These are phyloP conservation scores for Drosophila mimetica DNA, from an alignment of 2,888 invertebrate species.

Conservation along the genomic window DNA sequence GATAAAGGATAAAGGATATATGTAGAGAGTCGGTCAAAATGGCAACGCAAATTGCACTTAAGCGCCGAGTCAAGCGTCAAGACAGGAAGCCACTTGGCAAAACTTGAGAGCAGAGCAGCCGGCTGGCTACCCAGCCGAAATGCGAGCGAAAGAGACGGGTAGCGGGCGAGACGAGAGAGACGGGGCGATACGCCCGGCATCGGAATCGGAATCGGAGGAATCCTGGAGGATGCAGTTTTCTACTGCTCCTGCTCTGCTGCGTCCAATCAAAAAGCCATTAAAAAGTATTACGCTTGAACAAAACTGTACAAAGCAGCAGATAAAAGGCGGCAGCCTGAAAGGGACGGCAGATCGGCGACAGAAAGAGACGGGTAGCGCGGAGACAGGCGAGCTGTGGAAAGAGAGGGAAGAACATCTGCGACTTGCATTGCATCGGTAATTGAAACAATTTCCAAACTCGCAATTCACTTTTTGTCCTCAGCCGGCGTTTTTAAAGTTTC, in stretches of 20 bases:
- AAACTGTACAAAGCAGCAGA: slow-evolving; percentile 77
- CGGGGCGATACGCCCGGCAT: neutral
- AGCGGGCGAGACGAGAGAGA: neutral
- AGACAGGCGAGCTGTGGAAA: neutral
- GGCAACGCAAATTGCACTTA: slow-evolving; percentile 76
- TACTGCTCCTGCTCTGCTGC: slow-evolving; percentile 48
- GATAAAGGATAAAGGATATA: slow-evolving; percentile 18
- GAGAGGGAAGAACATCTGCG: slow-evolving; percentile 16
- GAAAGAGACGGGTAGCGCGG: neutral
- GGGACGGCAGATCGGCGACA: neutral
- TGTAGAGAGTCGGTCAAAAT: slow-evolving; percentile 50
- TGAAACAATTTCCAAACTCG: slow-evolving; percentile 59
- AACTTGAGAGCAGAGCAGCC: slow-evolving; percentile 45
- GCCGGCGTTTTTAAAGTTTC: neutral
- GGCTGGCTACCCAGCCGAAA: too few species aligned
- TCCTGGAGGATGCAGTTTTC: slow-evolving; percentile 46
- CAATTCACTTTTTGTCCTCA: slow-evolving; percentile 35
- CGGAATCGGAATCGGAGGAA: neutral
- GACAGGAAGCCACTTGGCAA: slow-evolving; percentile 69
- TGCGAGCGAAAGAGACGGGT: slow-evolving; percentile 2
- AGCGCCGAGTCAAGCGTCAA: slow-evolving; percentile 74
- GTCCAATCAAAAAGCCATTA: slow-evolving; percentile 84
- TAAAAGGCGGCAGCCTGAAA: slow-evolving; percentile 47
- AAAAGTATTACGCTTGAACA: slow-evolving; percentile 83
- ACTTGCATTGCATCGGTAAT: slow-evolving; percentile 48